These are phyloP conservation scores for Hystrix cristata DNA, from an alignment of 2,113 vertebrate genomes.

Conservation along the genomic window DNA sequence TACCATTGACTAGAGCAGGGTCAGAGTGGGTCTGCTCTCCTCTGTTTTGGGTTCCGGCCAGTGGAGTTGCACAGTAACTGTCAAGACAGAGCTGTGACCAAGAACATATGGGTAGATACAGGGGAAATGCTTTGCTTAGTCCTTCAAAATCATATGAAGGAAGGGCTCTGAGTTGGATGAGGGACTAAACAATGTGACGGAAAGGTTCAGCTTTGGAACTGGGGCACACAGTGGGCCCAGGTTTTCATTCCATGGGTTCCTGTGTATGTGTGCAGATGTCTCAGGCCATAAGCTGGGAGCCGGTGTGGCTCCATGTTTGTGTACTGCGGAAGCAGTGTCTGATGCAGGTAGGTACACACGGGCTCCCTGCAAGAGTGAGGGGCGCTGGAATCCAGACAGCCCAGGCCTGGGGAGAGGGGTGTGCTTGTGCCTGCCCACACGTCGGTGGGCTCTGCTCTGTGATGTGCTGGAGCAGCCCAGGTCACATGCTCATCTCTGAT, in stretches of 20 bases:
- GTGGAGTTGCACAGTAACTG: background rate
- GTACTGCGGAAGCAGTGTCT: background rate
- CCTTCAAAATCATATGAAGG: fast-evolving
- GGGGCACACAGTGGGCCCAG: background rate
- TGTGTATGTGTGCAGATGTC: fast-evolving
- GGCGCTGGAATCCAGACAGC: background rate
- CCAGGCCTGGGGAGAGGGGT: background rate
- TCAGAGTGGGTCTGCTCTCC: background rate
- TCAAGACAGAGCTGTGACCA: background rate
- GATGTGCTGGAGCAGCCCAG: fast-evolving
- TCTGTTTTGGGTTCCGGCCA: background rate
- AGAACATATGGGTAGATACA: background rate
- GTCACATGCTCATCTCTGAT: fast-evolving
- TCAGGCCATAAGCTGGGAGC: background rate
- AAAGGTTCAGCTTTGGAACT: background rate
- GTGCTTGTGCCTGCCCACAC: background rate
- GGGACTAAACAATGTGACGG: fast-evolving
- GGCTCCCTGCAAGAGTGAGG: background rate
- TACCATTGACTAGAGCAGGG: background rate
- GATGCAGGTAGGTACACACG: background rate
- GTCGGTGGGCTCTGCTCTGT: background rate
- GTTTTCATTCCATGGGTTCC: fast-evolving
- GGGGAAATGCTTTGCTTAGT: background rate
- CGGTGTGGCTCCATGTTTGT: background rate
- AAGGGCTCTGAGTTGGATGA: fast-evolving